These are phyloP conservation scores for Spisula subtruncata DNA, from an alignment of 2,888 invertebrate species.

Conservation along the genomic window DNA sequence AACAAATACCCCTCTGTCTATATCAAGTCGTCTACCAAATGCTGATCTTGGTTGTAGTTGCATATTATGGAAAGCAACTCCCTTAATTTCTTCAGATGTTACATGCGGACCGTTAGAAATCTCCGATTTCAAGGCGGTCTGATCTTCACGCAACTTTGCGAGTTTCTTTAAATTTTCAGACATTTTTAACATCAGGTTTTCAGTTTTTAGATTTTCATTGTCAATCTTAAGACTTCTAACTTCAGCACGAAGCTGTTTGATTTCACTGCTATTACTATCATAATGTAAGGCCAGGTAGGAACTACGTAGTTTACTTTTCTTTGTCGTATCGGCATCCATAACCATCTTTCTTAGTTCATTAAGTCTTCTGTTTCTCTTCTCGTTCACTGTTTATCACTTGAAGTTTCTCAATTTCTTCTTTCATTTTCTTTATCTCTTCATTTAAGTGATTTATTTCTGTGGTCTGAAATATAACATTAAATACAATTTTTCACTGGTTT, in stretches of 20 bases:
- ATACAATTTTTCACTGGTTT: too few species aligned
- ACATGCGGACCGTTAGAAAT: conserved; percentile 34
- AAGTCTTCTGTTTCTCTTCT: conserved; percentile 71
- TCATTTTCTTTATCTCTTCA: conserved; percentile 63
- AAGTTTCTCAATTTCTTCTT: conserved; percentile 66
- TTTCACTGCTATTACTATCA: conserved; percentile 59
- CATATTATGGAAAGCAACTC: conserved; percentile 33
- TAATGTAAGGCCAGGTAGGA: conserved; percentile 65
- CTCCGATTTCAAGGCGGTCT: conserved; percentile 30
- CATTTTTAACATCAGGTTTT: conserved; percentile 69
- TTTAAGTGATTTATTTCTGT: conserved; percentile 65
- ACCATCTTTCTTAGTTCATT: conserved; percentile 70
- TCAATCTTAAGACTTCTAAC: conserved; percentile 63
- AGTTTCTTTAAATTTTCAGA: conserved; percentile 70
- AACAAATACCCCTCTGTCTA: conserved; percentile 43
- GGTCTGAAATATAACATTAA: conserved; percentile 60
- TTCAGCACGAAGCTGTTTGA: conserved; percentile 61
- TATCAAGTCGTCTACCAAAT: conserved; percentile 37
- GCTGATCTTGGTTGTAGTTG: conserved; percentile 26
- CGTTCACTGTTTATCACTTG: conserved; percentile 61
- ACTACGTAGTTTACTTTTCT: conserved; percentile 65
- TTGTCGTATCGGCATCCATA: conserved; percentile 64
- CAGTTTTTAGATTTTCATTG: conserved; percentile 65
- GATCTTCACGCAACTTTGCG: conserved; percentile 65
- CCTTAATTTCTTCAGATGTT: conserved; percentile 38